Conservation (phyloP, 2,888 invertebrate species). For the Lycocerus yunnanus region DNA sequence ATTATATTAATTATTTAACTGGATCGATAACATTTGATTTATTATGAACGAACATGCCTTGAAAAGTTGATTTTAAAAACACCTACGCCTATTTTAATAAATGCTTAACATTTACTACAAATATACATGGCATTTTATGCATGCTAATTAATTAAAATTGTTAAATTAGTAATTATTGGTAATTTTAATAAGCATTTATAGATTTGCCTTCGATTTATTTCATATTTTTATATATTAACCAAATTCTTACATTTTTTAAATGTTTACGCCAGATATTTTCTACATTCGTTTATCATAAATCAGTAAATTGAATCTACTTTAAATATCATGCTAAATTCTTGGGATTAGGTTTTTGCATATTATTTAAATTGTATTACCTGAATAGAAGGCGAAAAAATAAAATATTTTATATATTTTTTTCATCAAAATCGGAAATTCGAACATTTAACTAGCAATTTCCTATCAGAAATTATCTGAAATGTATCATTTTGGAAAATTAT, state of each 20-base stretch:
- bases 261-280: background rate
- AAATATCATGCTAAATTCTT: background rate
- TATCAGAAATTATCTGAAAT: constrained; percentile 17
- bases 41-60: background rate
- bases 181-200: background rate
- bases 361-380: constrained; percentile 15
- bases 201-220: background rate
- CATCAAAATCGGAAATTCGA: background rate
- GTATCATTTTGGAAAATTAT: constrained; percentile 27
- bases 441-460: constrained; percentile 21
- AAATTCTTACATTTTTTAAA: background rate
- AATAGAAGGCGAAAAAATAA: constrained; percentile 3
- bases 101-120: background rate
- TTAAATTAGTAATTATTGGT: background rate
- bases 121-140: background rate
- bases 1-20: background rate
- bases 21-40: constrained; percentile 14
- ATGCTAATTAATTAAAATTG: background rate
- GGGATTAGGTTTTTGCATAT: background rate
- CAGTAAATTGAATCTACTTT: background rate
- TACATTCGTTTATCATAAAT: background rate
- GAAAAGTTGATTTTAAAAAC: background rate
- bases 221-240: background rate
- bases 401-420: background rate
- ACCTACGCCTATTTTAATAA: background rate